These are phyloP conservation scores for Phyto melanocephala DNA, from an alignment of 2,888 invertebrate genomes.

Conservation along the genomic window DNA sequence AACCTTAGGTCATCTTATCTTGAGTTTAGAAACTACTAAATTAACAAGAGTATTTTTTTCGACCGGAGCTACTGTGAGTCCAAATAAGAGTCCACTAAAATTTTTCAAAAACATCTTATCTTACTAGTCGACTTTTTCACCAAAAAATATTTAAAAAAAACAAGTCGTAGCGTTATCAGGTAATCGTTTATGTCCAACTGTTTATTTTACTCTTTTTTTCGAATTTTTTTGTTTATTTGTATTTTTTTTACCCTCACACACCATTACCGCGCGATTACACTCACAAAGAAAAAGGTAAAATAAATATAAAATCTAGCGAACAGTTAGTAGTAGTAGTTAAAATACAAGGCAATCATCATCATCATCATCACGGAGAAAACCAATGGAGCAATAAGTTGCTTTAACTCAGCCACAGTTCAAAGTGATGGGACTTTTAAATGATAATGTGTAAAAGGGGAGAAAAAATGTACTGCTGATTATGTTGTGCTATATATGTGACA, in stretches of 20 bases:
- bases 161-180: constrained; percentile 32
- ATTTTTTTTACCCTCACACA: constrained; percentile 5
- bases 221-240: constrained; percentile 9
- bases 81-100: too few relatives aligned
- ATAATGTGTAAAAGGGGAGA: not conserved
- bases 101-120: too few relatives aligned
- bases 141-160: not conserved
- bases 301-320: constrained; percentile 36
- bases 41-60: too few relatives aligned
- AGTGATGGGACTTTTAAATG: not conserved
- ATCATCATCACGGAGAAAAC: constrained; percentile 29
- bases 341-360: constrained; percentile 46
- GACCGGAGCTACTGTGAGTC: too few relatives aligned
- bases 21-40: too few relatives aligned
- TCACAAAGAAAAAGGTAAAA: constrained; percentile 13
- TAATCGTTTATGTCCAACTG: constrained; percentile 47
- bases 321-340: constrained; percentile 47
- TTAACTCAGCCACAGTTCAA: not conserved
- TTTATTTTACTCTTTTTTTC: constrained; percentile 28
- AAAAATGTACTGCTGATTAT: not conserved
- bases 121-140: too few relatives aligned
- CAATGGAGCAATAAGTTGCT: constrained; percentile 23
- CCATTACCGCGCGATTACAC: not conserved
- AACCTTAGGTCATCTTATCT: too few relatives aligned
- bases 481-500: too few relatives aligned